These are phyloP conservation scores for Geotrupes spiniger DNA, from an alignment of 2,888 invertebrate species.

Conservation along the genomic window DNA sequence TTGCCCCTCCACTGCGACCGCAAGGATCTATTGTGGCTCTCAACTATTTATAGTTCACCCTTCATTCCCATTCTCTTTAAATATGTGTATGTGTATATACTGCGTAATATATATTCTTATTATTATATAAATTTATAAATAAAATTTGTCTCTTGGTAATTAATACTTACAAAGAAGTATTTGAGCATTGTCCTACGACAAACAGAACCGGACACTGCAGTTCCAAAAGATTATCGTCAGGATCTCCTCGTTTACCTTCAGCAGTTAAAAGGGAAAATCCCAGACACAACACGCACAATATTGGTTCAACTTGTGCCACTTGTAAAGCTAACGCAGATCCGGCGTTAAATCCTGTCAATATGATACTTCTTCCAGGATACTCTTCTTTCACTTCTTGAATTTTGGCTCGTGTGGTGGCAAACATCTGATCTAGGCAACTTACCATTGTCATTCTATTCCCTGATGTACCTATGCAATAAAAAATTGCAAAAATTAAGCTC, in stretches of 20 bases:
- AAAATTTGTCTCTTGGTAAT: too few relatives aligned
- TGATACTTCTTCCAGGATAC: slow-evolving; percentile 66
- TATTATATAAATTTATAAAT: too few relatives aligned
- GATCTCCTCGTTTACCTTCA: slow-evolving; percentile 68
- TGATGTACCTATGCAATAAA: slow-evolving; percentile 26
- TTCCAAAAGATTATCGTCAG: slow-evolving; percentile 73
- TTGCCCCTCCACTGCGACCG: too few relatives aligned
- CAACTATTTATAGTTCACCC: too few relatives aligned
- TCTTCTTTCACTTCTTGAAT: slow-evolving; percentile 68
- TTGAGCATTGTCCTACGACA: slow-evolving; percentile 73
- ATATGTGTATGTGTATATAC: too few relatives aligned
- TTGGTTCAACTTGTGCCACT: slow-evolving; percentile 68
- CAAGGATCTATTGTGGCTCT: too few relatives aligned
- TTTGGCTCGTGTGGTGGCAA: slow-evolving; percentile 65
- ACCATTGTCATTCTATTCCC: slow-evolving; percentile 51
- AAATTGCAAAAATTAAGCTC: slow-evolving; percentile 7
- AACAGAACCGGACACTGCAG: slow-evolving; percentile 73
- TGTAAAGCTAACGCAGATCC: slow-evolving; percentile 75
- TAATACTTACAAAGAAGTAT: slow-evolving; percentile 56
- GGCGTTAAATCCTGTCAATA: slow-evolving; percentile 74
- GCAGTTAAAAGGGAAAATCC: slow-evolving; percentile 75
- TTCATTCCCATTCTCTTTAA: too few relatives aligned
- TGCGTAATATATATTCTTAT: too few relatives aligned
- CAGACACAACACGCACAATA: slow-evolving; percentile 71
- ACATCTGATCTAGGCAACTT: slow-evolving; percentile 61